Evolutionary conservation across 2,888 invertebrate species (phyloP).

Genomic region (Isotomurus palustris): DNA sequence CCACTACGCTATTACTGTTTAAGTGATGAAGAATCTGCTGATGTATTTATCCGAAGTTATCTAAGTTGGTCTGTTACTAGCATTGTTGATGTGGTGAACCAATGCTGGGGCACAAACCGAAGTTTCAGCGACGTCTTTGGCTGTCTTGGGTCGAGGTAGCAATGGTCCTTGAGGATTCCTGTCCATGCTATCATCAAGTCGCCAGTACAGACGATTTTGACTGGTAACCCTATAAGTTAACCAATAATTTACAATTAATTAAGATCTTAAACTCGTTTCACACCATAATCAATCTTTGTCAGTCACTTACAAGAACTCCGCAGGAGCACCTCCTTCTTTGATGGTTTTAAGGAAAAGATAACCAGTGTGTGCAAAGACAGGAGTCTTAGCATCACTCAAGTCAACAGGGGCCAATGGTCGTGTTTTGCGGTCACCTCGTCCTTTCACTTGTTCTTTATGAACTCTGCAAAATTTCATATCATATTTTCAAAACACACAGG

Average conservation of each 20-base stretch:
- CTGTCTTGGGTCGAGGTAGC: slow-evolving; percentile 62
- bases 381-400: slow-evolving; percentile 17
- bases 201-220: slow-evolving; percentile 39
- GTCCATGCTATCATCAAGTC: slow-evolving; percentile 28
- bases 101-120: slow-evolving; percentile 17
- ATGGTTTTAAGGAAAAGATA: slow-evolving; percentile 32
- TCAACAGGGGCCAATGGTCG: slow-evolving; percentile 23
- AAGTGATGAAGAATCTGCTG: too few species aligned
- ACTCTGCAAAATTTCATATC: slow-evolving; percentile 16
- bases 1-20: too few species aligned
- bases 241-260: background rate
- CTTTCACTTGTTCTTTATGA: slow-evolving; percentile 29
- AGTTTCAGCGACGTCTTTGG: slow-evolving; percentile 3
- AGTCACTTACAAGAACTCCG: slow-evolving; percentile 40
- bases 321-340: slow-evolving; percentile 31
- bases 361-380: slow-evolving; percentile 35
- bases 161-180: slow-evolving; percentile 17
- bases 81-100: slow-evolving; percentile 18
- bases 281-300: background rate
- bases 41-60: too few species aligned
- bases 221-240: slow-evolving; percentile 29
- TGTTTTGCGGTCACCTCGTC: slow-evolving; percentile 31
- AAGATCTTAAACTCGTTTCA: background rate
- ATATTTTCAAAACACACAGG: background rate
- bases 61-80: slow-evolving; percentile 3